Percentiles rank a stretch among this genome's conserved stretches.
phyloP scores from a whole-genome alignment of 1,140 invertebrate species.

The Bombus consobrinus region DNA sequence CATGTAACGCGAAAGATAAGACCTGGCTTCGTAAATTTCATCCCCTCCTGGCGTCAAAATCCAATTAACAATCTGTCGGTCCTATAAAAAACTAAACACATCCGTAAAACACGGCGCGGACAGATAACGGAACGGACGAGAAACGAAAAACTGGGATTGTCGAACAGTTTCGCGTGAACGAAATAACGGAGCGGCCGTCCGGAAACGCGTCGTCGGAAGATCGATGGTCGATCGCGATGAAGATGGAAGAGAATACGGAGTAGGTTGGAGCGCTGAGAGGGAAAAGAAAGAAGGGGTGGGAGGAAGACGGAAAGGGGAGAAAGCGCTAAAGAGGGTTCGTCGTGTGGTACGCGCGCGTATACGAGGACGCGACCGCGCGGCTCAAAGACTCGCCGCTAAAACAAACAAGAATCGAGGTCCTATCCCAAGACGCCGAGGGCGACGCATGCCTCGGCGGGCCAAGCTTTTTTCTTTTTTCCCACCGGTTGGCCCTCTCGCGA shows the following conservation, averaged over 20 bases:
- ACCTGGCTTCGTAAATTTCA: background rate
- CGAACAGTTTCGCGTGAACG: constrained; percentile 10
- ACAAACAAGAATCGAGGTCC: constrained; percentile 79
- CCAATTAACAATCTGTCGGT: background rate
- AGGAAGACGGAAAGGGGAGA: background rate
- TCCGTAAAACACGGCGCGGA: background rate
- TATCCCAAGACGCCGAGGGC: constrained; percentile 79
- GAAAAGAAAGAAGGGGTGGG: no score
- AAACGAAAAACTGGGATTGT: background rate
- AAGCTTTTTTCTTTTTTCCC: constrained; percentile 29
- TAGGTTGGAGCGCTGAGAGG: background rate
- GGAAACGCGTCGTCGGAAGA: constrained; percentile 38
- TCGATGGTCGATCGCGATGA: constrained; percentile 43
- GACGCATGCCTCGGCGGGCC: constrained; percentile 73
- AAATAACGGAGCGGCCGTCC: constrained; percentile 29
- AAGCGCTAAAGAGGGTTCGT: constrained; percentile 31
- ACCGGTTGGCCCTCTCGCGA: constrained; percentile 43
- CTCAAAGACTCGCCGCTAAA: constrained; percentile 68
- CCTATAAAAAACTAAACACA: background rate
- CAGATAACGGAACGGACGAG: background rate
- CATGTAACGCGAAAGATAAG: background rate
- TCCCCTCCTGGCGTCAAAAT: background rate
- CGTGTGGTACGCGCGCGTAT: background rate
- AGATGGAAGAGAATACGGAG: constrained; percentile 19
- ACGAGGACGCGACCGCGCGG: constrained; percentile 52